Evolutionary conservation across 2,888 invertebrate genomes (phyloP).

Genomic region (Eupithecia tripunctaria): DNA sequence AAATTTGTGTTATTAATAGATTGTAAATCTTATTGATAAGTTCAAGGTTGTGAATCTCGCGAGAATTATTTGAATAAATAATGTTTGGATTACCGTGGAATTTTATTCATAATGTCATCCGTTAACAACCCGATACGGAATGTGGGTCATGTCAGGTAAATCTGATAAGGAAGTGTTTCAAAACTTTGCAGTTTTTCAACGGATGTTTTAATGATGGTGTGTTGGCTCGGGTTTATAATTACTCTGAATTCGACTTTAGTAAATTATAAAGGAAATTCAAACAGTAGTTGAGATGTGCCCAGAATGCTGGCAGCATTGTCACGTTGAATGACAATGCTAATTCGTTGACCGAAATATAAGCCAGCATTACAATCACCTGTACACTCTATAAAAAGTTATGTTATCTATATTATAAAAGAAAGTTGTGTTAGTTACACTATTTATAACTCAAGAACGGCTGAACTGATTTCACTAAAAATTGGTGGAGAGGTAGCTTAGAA

Average conservation of each 20-base stretch:
- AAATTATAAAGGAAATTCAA: background rate
- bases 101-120: constrained; percentile 3
- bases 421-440: no score
- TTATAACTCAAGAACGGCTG: no score
- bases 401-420: no score
- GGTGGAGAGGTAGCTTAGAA: no score
- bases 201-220: background rate
- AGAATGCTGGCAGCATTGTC: no score
- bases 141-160: constrained; percentile 1
- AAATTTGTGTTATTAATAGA: background rate
- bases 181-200: background rate
- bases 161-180: background rate
- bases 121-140: background rate
- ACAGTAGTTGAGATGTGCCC: no score
- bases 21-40: background rate
- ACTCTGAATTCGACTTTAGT: background rate
- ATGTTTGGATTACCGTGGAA: background rate
- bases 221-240: background rate
- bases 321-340: no score
- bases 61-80: background rate
- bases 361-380: no score
- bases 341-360: no score
- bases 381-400: no score
- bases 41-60: background rate
- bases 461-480: no score